Evolutionary conservation across 2,888 invertebrate genomes (phyloP), one percentile per base, ranked within the genome.

Genomic region (Acrocera orbiculus): DNA sequence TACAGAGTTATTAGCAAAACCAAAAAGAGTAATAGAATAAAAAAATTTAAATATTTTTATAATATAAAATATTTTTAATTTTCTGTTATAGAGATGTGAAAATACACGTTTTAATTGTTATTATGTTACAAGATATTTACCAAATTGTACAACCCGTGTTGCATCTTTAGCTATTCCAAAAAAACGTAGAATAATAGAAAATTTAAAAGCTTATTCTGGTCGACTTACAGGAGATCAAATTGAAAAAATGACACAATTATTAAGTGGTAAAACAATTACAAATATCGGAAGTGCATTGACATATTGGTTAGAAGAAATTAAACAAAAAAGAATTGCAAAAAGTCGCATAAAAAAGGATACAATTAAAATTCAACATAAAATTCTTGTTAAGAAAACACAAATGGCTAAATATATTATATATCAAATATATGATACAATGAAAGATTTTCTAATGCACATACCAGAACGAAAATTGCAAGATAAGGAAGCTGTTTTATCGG

Each of bases 341-440:
- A 10, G 38, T 35, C 7, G 37, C n/a, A 11, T 27, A n/a, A 15
- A 20, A 15, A 27, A 28, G 20, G 13, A 29, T 11, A 5, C 13
- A 5, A 16, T 14, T 14, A 8, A 20, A 17, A 13, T 35, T 8
- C 27, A 27, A 24, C 17, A 16, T 9, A 27, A 47, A 16, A 52
- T 55, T 11, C 27, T 46, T 0, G 20, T 35, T 9, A 49, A 47
- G 8, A 50, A 50, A 20, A 51, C 47, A 22, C 42, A 45, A 4
- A 48, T 55, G 35, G 51, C 54, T 37, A 47, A 46, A 16, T 50
- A 51, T 36, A 53, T 57, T 10, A 42, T 56, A 7, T 47, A 46
- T 25, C 47, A 51, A 1, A 40, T 58, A 9, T 56, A 51, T 30
- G 57, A 56, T 35, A 50, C 54, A 34, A 52, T 51, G 53, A 56